phyloP scores from a whole-genome alignment of 92 coral and sea anemone species.

The Parazoanthus darwini region DNA sequence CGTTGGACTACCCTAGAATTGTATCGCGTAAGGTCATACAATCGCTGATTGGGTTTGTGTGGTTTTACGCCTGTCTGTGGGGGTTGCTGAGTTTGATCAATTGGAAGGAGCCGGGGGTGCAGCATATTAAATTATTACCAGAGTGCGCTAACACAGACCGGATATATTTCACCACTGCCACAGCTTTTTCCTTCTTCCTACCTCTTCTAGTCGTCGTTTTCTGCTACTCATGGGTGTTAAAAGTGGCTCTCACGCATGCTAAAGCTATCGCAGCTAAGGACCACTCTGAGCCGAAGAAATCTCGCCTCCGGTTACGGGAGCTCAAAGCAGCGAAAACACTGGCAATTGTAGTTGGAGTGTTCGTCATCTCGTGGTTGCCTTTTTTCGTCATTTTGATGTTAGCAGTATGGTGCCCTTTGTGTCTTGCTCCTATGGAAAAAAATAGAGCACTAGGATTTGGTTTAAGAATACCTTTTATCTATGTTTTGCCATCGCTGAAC shows the following conservation, averaged over 20 bases:
- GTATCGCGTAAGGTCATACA: conserved; percentile 74
- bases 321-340: conserved; percentile 74
- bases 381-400: conserved; percentile 56
- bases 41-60: conserved; percentile 71
- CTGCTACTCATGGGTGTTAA: conserved; percentile 80
- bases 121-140: conserved; percentile 36
- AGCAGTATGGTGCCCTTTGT: conserved; percentile 41
- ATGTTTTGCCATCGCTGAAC: conserved; percentile 81
- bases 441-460: conserved; percentile 48
- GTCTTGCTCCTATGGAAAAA: conserved; percentile 49
- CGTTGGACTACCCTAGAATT: conserved; percentile 72
- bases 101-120: conserved; percentile 59
- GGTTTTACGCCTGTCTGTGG: conserved; percentile 87
- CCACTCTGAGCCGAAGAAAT: background rate
- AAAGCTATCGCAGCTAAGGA: conserved; percentile 61
- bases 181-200: conserved; percentile 69
- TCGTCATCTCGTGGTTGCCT: conserved; percentile 73
- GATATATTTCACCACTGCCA: conserved; percentile 74
- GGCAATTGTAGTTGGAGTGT: conserved; percentile 69
- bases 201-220: conserved; percentile 78
- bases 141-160: conserved; percentile 67
- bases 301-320: conserved; percentile 47
- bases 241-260: conserved; percentile 83
- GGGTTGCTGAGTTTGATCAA: conserved; percentile 72
- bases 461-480: conserved; percentile 63